Evolutionary conservation across 35 echinoderm and acorn worm species (phyloP).

Genomic region (Lytechinus variegatus): DNA sequence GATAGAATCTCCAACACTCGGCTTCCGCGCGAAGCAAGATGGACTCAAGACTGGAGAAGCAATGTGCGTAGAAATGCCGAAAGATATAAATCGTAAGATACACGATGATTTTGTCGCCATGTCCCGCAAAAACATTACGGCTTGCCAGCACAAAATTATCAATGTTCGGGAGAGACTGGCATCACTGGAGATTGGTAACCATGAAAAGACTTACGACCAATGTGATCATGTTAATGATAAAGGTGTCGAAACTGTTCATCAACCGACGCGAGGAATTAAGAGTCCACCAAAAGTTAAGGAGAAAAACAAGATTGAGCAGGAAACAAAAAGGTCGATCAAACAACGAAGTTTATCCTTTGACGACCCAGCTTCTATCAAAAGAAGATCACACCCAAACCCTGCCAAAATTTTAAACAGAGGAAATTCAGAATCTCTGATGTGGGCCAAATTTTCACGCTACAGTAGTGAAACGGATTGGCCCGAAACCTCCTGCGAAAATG

Average conservation of each 20-base stretch:
- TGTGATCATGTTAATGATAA: neutral
- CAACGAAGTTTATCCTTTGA: neutral
- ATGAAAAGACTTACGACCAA: neutral
- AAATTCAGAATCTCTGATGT: conserved; percentile 30
- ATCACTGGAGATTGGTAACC: neutral
- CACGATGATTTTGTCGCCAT: conserved; percentile 32
- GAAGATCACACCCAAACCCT: neutral
- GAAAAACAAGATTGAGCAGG: no score
- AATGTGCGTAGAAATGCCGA: neutral
- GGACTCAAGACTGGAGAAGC: neutral
- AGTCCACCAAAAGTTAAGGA: neutral
- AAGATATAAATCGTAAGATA: neutral
- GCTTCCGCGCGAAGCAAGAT: neutral
- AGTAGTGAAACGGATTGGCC: neutral
- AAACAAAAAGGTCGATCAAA: neutral
- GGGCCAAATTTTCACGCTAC: conserved; percentile 21
- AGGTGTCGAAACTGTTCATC: neutral
- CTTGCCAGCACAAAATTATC: conserved; percentile 30
- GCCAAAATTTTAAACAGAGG: neutral
- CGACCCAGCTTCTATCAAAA: neutral
- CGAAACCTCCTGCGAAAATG: neutral
- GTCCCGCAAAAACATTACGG: conserved; percentile 1
- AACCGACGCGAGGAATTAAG: neutral
- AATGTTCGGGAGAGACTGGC: conserved; percentile 24
- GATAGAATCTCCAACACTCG: neutral